Evolutionary conservation across 35 echinoderm and acorn worm species (phyloP), one percentile per base, ranked within the genome.

Genomic region (Apostichopus parvimensis): DNA sequence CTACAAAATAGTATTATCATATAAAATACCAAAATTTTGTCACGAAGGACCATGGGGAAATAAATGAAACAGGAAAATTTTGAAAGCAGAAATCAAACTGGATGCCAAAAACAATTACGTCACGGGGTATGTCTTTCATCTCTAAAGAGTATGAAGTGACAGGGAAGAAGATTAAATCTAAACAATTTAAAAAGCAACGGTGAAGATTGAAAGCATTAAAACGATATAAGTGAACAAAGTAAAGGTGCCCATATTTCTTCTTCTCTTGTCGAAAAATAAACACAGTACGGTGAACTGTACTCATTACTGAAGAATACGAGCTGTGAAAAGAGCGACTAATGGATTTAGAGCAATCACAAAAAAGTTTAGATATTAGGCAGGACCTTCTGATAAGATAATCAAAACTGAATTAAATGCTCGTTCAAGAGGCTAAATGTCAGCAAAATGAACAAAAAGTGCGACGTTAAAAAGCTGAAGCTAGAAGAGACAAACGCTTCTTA

Each of bases 181-280:
- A 75, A 75, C 71, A 75, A 75, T 22, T 75, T 75, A 75, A 22
- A 22, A 75, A 18, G 17, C 14, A 75, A 75, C 17, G 15, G 17
- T 75, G 71, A 21, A 18, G 71, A 75, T 75, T 75, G 71, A 75
- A 75, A 75, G 17, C 71, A 75, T 75, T 75, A 75, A 75, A 75
- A 75, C 71, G 71, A 75, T 75, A 75, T 75, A 75, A 75, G 71
- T 75, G 71, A 75, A 75, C 11, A 75, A 75, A 75, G 71, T 75
- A 18, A 75, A 75, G 71, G 71, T 75, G 71, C 21, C 17, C 11
- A 75, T 75, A 75, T 75, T 75, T 75, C 71, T 75, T 22, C 21
- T 18, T 75, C n/a, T 75, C 71, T 75, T 22, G 71, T 0, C 71
- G 20, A 18, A 75, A 75, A 75, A 75, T 75, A 75, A 75, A 75